Base-by-base conservation (phyloP, 2,888 invertebrate species). In the Luffia ferchaultella region DNA sequence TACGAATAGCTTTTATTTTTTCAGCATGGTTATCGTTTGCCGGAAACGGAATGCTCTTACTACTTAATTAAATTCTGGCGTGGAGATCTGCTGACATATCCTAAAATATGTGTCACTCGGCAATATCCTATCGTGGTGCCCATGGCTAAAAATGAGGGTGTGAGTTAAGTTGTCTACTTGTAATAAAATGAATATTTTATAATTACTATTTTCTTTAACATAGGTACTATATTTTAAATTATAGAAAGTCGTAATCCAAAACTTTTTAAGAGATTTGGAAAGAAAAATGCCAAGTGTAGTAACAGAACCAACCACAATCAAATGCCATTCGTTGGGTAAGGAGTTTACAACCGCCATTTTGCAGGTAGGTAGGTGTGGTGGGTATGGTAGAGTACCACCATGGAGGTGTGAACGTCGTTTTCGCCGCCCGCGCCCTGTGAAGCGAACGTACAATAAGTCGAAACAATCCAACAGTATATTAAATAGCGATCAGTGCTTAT, bases 21-120 rank as follows among this genome's bases (percentile, higher is more conserved):
- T 20, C 47, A 83, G 82, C 82, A 83, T 53, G 82, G 82, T 41
- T 83, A 83, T 56, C 66, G 82, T 17, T 53, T 83, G 47, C 75
- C 80, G 0, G 79, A 80, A 54, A 65, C 67, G 45, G 77, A 76
- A 53, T 50, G 58, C 52, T 45, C 65, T 0, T 77, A 76, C 56
- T 78, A 75, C 53, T 56, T 64, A 12, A 59, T 83, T 3, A 64
- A 70, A 45, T 83, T 83, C 58, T 83, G 82, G 82, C 71, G 77
- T 18, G 83, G 83, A 7, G 78, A 78, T 19, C 73, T 79, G 1
- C 55, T 82, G 47, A 76, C 73, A 2, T 83, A 83, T 51, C 82
- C 82, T 15, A 68, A 69, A 49, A 57, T 68, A 53, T 83, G 82
- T 58, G 61, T 80, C 0, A 56, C 65, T 9, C 60, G 67, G 56